Base-by-base conservation (phyloP, 1,140 invertebrate species). In the Eriosoma lanigerum region DNA sequence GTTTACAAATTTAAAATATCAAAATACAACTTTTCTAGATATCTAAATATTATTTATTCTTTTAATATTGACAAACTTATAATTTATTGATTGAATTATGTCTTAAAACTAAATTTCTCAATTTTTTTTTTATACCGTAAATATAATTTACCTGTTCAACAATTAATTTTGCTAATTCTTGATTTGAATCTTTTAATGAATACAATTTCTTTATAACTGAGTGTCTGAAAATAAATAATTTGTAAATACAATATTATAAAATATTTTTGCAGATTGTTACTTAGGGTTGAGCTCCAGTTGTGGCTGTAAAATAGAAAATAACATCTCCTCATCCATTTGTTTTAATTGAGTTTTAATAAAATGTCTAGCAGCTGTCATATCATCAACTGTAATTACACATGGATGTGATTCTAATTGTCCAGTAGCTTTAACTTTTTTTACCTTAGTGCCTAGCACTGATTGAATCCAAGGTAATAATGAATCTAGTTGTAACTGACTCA, bases 361-460 rank as follows among this genome's bases (percentile, higher is more conserved):
- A 86, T 98, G 96, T 81, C 97, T 87, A 0, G 96, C 96, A 13
- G 95, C 93, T 1, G 94, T 96, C 96, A 98, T 98, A 86, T 98
- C 96, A 84, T 95, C 92, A 0, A 98, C 94, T 2, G 95, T 97
- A 0, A 98, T 90, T 1, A 97, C 93, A 86, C 96, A 98, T 0
- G 97, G 96, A 88, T 99, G 96, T 1, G 90, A 89, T 81, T 94
- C 94, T 26, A 98, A 86, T 60, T 93, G 90, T 38, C 91, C 90
- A 0, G 95, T 98, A 1, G 93, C 90, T 86, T 93, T 93, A 3
- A 96, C 91, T 19, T 75, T 80, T 60, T 82, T 76, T 0, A 95
- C 94, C 87, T 94, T 95, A 1, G 92, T 92, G 12, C 89, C 86
- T 15, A 98, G 87, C 81, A 89, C 85, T 3, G 89, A 88, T 84